These are phyloP conservation scores for Serinus canaria DNA, from an alignment of 2,113 vertebrate species.

Conservation along the genomic window DNA sequence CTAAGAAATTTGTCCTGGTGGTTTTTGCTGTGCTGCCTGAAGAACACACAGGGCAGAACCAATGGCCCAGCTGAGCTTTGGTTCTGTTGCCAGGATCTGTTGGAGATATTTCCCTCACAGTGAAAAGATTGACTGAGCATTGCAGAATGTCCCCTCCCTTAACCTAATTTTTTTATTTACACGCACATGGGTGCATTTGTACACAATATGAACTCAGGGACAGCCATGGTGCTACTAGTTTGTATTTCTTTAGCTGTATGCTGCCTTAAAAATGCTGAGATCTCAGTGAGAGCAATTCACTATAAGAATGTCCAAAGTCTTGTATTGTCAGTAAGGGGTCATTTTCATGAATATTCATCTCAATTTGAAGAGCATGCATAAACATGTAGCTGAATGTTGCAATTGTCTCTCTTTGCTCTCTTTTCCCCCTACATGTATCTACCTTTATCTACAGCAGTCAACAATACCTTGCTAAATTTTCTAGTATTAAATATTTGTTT, in stretches of 20 bases:
- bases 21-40: background rate
- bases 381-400: background rate
- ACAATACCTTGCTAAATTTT: background rate
- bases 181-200: background rate
- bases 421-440: accelerated
- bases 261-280: background rate
- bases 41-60: background rate
- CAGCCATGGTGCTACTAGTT: background rate
- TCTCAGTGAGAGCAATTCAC: background rate
- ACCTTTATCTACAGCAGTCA: background rate
- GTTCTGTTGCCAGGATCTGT: background rate
- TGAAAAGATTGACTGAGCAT: background rate
- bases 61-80: background rate
- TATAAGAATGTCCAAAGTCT: background rate
- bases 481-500: background rate
- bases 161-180: background rate
- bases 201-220: background rate
- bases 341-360: background rate
- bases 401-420: background rate
- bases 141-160: background rate
- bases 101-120: background rate
- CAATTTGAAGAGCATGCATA: background rate
- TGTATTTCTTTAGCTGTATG: background rate
- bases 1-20: background rate
- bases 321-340: background rate